These are phyloP conservation scores for Coregonus sp. DNA, from an alignment of 2,797 vertebrate genomes.

Conservation along the genomic window DNA sequence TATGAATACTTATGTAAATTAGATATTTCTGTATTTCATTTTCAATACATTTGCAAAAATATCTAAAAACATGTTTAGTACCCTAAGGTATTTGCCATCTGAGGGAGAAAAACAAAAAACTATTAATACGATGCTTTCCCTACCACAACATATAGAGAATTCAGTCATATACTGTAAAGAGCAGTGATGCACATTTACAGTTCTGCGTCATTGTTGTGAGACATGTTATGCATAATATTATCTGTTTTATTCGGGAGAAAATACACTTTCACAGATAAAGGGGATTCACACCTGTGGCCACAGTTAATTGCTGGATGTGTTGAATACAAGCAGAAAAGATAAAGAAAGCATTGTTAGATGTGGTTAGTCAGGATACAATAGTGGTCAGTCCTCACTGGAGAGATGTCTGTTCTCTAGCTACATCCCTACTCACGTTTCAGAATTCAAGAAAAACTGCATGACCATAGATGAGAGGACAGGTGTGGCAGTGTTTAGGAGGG, in stretches of 20 bases:
- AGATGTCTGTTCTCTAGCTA: conserved; percentile 43
- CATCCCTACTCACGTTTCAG: conserved; percentile 31
- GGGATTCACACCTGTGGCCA: not conserved
- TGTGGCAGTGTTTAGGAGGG: conserved; percentile 6
- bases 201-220: conserved; percentile 43
- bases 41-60: too few relatives aligned
- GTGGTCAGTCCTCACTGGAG: conserved; percentile 42
- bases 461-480: conserved; percentile 23
- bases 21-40: too few relatives aligned
- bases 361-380: conserved; percentile 25
- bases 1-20: too few relatives aligned
- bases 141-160: conserved; percentile 46
- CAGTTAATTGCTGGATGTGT: conserved; percentile 18
- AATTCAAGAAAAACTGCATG: conserved; percentile 46
- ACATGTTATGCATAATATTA: conserved; percentile 32
- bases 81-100: conserved; percentile 38
- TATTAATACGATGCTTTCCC: conserved; percentile 47
- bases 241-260: conserved; percentile 12
- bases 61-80: conserved; percentile 21
- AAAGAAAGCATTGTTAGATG: conserved; percentile 11
- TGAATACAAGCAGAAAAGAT: not conserved
- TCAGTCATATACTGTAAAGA: conserved; percentile 23
- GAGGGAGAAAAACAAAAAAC: conserved; percentile 25
- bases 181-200: conserved; percentile 46
- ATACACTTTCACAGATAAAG: not conserved